These are phyloP conservation scores for Mechanitis mazaeus DNA, from an alignment of 2,888 invertebrate genomes.

Conservation along the genomic window DNA sequence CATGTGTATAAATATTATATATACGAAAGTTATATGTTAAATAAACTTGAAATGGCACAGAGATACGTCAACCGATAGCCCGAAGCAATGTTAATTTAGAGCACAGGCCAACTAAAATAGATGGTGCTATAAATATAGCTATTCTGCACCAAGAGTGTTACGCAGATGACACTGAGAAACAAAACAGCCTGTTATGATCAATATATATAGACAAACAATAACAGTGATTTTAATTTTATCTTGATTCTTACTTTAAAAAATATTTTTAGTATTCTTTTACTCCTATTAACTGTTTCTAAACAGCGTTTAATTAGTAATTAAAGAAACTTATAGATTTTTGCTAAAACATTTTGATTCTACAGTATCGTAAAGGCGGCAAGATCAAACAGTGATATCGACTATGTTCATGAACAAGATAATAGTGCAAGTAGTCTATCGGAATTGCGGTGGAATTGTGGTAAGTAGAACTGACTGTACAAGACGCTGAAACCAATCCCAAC, in stretches of 20 bases:
- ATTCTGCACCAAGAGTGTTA: conserved; percentile 31
- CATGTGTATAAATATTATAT: too few relatives aligned
- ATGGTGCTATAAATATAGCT: conserved; percentile 45
- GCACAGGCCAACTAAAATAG: conserved; percentile 29
- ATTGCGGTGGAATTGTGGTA: not conserved
- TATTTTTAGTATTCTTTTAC: not conserved
- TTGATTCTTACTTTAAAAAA: too few relatives aligned
- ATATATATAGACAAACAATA: too few relatives aligned
- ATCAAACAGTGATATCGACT: too few relatives aligned
- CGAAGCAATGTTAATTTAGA: conserved; percentile 26
- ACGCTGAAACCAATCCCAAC: not conserved
- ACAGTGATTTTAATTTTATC: too few relatives aligned
- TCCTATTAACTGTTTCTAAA: not conserved
- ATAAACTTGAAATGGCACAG: conserved; percentile 19
- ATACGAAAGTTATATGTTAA: conserved; percentile 16
- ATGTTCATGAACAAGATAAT: not conserved
- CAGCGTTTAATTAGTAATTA: not conserved
- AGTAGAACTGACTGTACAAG: not conserved
- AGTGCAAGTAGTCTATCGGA: not conserved
- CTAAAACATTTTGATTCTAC: too few relatives aligned
- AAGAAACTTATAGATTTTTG: too few relatives aligned
- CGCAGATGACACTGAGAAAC: conserved; percentile 39
- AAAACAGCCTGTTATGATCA: conserved; percentile 29
- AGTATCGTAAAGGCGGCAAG: too few relatives aligned
- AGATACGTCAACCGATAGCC: conserved; percentile 21